Evolutionary conservation across 1,140 invertebrate genomes (phyloP).

Genomic region (Diabrotica virgifera): DNA sequence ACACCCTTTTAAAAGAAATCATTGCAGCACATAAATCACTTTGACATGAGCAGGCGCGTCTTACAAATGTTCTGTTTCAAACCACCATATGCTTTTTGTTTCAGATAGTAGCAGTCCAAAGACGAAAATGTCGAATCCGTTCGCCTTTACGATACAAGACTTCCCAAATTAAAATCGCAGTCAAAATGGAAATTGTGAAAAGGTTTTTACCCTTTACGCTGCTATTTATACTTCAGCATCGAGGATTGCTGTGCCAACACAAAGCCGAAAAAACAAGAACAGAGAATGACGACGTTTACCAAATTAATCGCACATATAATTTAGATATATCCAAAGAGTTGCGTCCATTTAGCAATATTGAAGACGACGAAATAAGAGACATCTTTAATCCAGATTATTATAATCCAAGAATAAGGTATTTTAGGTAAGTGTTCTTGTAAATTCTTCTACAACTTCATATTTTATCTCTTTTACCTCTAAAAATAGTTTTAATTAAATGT

Average conservation of each 20-base stretch:
- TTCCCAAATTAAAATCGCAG: constrained; percentile 8
- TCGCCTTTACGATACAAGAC: background rate
- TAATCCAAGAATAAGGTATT: constrained; percentile 17
- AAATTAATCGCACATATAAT: constrained; percentile 8
- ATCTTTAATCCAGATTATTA: constrained; percentile 24
- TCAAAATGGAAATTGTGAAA: constrained; percentile 8
- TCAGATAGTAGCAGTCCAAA: background rate
- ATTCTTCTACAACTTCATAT: background rate
- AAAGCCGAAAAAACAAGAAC: constrained; percentile 14
- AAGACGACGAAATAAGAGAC: constrained; percentile 30
- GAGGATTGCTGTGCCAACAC: constrained; percentile 13
- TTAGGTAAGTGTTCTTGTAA: background rate
- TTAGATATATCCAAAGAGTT: constrained; percentile 13
- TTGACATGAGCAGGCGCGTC: too few relatives aligned
- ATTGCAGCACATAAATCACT: too few relatives aligned
- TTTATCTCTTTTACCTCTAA: background rate
- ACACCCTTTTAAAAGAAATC: too few relatives aligned
- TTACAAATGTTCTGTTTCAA: too few relatives aligned
- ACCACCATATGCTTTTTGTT: background rate
- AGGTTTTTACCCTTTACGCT: constrained; percentile 18
- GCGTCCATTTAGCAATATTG: constrained; percentile 39
- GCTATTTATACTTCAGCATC: constrained; percentile 11
- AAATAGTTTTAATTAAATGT: too few relatives aligned
- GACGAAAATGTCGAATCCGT: constrained; percentile 10
- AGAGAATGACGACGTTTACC: constrained; percentile 11